Conservation (phyloP, 1,140 invertebrate genomes). For the Heliconius hewitsoni region DNA sequence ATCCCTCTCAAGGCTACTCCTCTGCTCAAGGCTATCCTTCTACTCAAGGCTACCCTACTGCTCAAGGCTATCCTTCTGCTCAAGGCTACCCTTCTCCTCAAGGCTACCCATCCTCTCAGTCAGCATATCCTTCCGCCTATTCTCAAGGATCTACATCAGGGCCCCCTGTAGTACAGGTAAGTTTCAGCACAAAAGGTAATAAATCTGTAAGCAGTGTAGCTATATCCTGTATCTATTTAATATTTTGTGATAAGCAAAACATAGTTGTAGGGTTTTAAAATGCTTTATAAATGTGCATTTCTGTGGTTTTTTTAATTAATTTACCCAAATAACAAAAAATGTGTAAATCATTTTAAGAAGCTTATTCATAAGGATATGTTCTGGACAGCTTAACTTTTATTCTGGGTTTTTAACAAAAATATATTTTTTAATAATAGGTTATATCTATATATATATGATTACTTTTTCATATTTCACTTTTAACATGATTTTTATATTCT, state of each 20-base stretch:
- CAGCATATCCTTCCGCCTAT: not conserved
- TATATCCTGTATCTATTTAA: conserved; percentile 53
- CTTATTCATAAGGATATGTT: too few species aligned
- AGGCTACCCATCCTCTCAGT: not conserved
- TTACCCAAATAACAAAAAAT: too few species aligned
- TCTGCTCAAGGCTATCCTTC: not conserved
- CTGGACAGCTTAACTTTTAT: too few species aligned
- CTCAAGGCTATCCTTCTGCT: not conserved
- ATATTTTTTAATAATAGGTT: too few species aligned
- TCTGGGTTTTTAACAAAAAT: too few species aligned
- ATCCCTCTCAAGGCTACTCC: conserved; percentile 24
- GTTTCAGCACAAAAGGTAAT: not conserved
- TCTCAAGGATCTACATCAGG: not conserved
- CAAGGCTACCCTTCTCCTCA: not conserved
- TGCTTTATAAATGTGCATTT: conserved; percentile 16
- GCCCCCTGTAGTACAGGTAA: not conserved
- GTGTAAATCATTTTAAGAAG: too few species aligned
- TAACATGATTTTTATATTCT: too few species aligned
- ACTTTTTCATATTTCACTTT: too few species aligned
- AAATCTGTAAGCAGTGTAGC: conserved; percentile 36
- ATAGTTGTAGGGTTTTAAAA: conserved; percentile 41
- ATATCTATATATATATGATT: too few species aligned
- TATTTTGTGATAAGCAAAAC: conserved; percentile 75
- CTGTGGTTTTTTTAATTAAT: too few species aligned
- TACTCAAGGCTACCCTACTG: conserved; percentile 44